Evolutionary conservation across 2,797 vertebrate species (phyloP), one percentile per base, ranked within the genome.

Genomic region (Nothura maculosa): DNA sequence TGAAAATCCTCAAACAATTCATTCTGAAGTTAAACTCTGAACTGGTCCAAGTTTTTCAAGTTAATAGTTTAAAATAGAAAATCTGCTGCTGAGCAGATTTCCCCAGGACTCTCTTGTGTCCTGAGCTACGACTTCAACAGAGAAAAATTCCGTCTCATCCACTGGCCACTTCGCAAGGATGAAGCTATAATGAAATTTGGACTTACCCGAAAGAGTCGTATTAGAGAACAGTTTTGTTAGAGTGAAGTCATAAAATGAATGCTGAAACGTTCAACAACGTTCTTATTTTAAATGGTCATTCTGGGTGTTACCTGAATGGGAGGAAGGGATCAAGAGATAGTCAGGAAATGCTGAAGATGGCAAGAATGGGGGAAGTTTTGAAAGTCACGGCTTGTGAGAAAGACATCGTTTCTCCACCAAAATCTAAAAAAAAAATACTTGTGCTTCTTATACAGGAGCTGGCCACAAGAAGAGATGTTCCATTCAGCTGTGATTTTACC

Each of bases 301-400:
- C 17, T 4, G 12, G 38, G 18, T 25, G 22, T 55, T 48, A n/a
- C 24, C 42, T 6, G 32, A 48, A 47, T 20, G 15, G 15, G 22
- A n/a, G 2, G 12, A 64, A 30, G 18, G 63, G 75, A 34, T 11
- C 43, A 38, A 3, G 5, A 58, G 24, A 34, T 0, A 0, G 1
- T 38, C n/a, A 60, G 27, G 73, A 21, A 79, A 27, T 10, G 30
- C 45, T 50, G 50, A 42, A 47, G 40, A 38, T 30, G 64, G 15
- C 20, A 69, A 76, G 69, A 32, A 13, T 5, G 20, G 15, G 25
- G 12, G 12, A 75, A 45, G 75, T 28, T 74, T 30, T 45, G 12
- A 57, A 34, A 38, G 38, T 25, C 34, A 60, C 10, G 6, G 32
- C 30, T 38, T 47, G 57, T 10, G 18, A 8, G 70, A 82, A 20